These are phyloP conservation scores for Drosophila diplacantha DNA, from an alignment of 2,888 invertebrate species.

Conservation along the genomic window DNA sequence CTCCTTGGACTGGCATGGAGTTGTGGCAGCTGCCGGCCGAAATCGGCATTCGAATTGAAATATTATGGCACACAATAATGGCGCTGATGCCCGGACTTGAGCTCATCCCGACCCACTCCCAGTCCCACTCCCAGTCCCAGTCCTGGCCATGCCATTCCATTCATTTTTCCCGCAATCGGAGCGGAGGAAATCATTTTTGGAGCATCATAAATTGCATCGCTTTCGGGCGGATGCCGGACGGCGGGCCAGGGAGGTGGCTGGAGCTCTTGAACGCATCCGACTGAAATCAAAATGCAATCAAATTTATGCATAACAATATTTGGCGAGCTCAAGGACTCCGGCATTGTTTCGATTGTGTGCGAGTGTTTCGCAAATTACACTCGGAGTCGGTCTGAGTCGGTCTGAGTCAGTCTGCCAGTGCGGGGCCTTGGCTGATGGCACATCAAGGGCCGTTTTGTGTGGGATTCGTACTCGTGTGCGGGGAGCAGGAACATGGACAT, in stretches of 20 bases:
- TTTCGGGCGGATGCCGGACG: constrained; percentile 4
- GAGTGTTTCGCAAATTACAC: constrained; percentile 26
- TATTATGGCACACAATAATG: constrained; percentile 31
- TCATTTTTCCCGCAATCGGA: constrained; percentile 10
- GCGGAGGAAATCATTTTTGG: constrained; percentile 40
- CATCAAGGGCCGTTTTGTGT: constrained; percentile 2
- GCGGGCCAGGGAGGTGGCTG: background rate
- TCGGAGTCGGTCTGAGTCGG: background rate
- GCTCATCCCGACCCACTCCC: constrained; percentile 14
- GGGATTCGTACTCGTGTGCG: constrained; percentile 1
- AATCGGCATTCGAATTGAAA: constrained; percentile 17
- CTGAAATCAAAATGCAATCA: constrained; percentile 44
- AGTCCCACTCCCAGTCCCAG: background rate
- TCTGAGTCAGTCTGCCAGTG: constrained; percentile 1
- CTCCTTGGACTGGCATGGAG: constrained; percentile 4
- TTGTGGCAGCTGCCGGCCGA: constrained; percentile 21
- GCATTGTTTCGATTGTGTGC: constrained; percentile 18
- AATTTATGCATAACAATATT: constrained; percentile 44
- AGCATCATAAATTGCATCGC: constrained; percentile 36
- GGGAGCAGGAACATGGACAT: background rate
- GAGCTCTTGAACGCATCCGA: constrained; percentile 17
- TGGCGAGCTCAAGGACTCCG: constrained; percentile 15
- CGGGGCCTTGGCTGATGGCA: background rate
- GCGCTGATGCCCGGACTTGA: constrained; percentile 10
- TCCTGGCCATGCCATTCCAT: background rate